Evolutionary conservation across 2,113 vertebrate genomes (phyloP).

Genomic region (Nothoprocta perdicaria): DNA sequence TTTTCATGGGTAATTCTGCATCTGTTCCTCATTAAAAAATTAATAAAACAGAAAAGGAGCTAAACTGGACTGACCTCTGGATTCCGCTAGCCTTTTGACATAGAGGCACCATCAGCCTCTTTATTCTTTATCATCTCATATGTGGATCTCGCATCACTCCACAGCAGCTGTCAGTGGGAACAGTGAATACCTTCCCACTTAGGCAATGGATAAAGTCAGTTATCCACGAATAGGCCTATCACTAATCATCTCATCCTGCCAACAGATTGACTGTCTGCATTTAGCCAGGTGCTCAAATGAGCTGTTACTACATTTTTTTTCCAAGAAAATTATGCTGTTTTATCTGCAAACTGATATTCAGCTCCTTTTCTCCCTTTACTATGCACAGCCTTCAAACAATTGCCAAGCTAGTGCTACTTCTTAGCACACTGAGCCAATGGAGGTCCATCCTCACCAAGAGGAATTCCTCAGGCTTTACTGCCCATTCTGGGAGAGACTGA

Average conservation of each 20-base stretch:
- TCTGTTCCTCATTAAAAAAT: neutral
- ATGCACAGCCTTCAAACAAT: neutral
- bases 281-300: neutral
- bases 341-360: neutral
- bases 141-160: neutral
- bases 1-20: neutral
- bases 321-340: neutral
- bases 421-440: neutral
- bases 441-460: neutral
- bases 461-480: neutral
- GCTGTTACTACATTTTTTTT: neutral
- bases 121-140: neutral
- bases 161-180: neutral
- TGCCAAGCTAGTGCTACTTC: rapidly evolving
- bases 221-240: neutral
- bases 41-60: neutral
- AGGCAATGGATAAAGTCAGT: neutral
- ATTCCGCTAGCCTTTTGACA: neutral
- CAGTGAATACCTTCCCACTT: neutral
- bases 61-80: neutral
- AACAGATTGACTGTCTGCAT: neutral
- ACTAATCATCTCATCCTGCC: neutral
- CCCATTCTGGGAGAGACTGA: neutral
- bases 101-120: neutral
- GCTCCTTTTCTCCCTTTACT: rapidly evolving